Base-by-base conservation (phyloP, 2,888 invertebrate species). In the Stictocephala bisonia region DNA sequence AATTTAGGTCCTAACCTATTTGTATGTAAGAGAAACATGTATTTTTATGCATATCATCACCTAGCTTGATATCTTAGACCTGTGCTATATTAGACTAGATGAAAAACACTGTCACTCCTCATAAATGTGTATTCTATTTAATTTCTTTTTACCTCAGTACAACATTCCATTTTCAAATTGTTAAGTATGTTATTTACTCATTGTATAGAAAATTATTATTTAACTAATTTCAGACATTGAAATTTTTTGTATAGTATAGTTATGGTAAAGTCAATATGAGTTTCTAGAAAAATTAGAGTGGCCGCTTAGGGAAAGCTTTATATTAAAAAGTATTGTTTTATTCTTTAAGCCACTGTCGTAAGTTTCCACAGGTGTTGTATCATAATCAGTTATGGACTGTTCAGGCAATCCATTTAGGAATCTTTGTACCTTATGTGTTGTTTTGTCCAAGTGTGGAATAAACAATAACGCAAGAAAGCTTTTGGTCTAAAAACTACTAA, bases 41-140 rank as follows among this genome's bases (percentile, higher is more conserved):
- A 78, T 78, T 77, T 78, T 77, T 78, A 78, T 78, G 77, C 77
- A 78, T 78, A 78, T 78, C 77, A 77, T 74, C 73, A 73, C 69
- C 73, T 73, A 73, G 73, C 73, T 73, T 73, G 64, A 72, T 69
- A 69, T 71, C 69, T 67, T 73, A 73, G 73, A 60, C 73, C 69
- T 72, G 64, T 64, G 64, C 72, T 72, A 64, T 64, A 72, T 72
- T 64, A 64, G 64, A 72, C 35, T 40, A 69, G 53, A 50, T n/a
- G n/a, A 53, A 41, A 35, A 24, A 69, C 69, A 69, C 69, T 69
- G 53, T 64, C 64, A 64, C 64, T 44, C 44, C 64, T 44, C 44
- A 64, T 73, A 50, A 60, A 69, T 73, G 73, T 73, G 60, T 64
- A 60, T 64, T 64, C 40, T 64, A n/a, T 2, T 64, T 44, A 24